Conservation (phyloP, 2,888 invertebrate genomes). For the Thymelicus acteon region DNA sequence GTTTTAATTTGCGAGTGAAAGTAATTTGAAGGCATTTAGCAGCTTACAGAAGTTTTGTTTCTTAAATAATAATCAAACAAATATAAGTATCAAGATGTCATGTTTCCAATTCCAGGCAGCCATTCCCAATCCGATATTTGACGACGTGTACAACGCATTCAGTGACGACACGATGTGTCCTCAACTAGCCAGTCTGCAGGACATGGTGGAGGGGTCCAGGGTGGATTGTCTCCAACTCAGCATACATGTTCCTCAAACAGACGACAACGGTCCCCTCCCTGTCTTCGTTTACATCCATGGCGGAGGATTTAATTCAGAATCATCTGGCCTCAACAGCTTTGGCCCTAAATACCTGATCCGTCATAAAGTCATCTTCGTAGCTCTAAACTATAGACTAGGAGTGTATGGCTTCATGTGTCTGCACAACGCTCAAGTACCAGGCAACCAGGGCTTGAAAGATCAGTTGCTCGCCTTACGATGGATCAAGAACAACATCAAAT, state of each 20-base stretch:
- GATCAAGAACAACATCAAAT: conserved; percentile 61
- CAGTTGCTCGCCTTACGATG: conserved; percentile 61
- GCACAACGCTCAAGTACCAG: conserved; percentile 57
- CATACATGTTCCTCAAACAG: conserved; percentile 58
- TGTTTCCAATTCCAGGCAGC: conserved; percentile 52
- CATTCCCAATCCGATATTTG: conserved; percentile 53
- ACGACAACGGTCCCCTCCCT: conserved; percentile 52
- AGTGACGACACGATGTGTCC: conserved; percentile 61
- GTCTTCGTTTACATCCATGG: conserved; percentile 65
- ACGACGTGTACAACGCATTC: conserved; percentile 58
- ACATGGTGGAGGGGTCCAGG: conserved; percentile 31
- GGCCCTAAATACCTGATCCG: conserved; percentile 59
- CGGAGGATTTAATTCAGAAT: conserved; percentile 55
- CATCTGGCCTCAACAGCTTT: conserved; percentile 48
- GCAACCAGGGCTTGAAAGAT: conserved; percentile 68
- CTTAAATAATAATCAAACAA: too few species aligned
- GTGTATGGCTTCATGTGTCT: conserved; percentile 69
- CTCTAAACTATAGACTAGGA: conserved; percentile 65
- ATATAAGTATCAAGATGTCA: too few species aligned
- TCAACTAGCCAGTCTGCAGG: conserved; percentile 44
- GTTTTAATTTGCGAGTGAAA: too few species aligned
- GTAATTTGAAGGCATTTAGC: too few species aligned
- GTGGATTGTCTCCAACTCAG: conserved; percentile 63
- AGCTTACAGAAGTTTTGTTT: too few species aligned
- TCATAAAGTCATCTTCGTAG: conserved; percentile 61